Evolutionary conservation across 2,797 vertebrate species (phyloP), one percentile per base, ranked within the genome.

Genomic region (Spea hammondii): DNA sequence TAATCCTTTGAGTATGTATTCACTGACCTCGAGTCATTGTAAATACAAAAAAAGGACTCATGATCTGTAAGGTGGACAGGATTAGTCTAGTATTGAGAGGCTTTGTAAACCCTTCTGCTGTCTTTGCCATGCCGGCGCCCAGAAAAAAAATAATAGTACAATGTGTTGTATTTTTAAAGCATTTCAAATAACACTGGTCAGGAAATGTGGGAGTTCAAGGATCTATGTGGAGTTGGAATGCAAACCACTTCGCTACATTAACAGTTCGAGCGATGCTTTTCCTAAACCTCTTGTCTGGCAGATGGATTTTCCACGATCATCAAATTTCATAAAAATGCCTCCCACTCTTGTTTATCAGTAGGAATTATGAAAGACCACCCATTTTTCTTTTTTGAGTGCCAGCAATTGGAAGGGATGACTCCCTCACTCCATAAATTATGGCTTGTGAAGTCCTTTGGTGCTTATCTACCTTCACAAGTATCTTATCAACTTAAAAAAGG

Each of bases 301-400:
- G 86, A 84, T 91, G 89, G 82, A 84, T 87, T 92, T 93, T 93
- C 91, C 88, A 91, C 76, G 81, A 91, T 94, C 91, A 92, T 96
- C 89, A 66, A 87, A 92, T 96, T 96, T 96, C 93, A 94, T 87
- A 83, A 90, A 93, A 91, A 92, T 92, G 90, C 90, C 85, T 84
- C 84, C 84, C 86, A 84, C 90, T 88, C 92, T 95, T 95, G 93
- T 96, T 91, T 84, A 80, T 88, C 84, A 83, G 88, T 85, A 92
- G 89, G 89, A 85, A 90, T 89, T 89, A 92, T 92, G 90, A 92
- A 93, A 91, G 89, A 90, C 86, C 87, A 88, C 88, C 86, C 83
- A 86, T 84, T 89, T 85, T 82, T 86, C 85, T 85, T 84, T 2
- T 32, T 17, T 6, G 73, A 87, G 86, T 90, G 11, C 50, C 3